Percentiles rank a stretch among this genome's conserved stretches.
Evolutionary conservation across 2,888 invertebrate species (phyloP).

Genomic region (Philaethria dido): DNA sequence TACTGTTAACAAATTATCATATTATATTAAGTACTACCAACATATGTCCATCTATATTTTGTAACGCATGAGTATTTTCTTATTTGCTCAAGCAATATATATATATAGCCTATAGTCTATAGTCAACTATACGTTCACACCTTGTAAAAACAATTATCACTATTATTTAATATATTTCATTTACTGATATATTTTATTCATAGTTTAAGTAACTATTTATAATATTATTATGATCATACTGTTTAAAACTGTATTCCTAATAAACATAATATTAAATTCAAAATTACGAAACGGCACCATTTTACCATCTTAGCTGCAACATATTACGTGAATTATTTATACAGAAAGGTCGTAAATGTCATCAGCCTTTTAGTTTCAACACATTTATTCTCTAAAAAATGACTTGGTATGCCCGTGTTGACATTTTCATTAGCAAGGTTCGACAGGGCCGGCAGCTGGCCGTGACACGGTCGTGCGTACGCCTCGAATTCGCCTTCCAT

Average conservation of each 20-base stretch:
- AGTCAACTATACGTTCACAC: too few species aligned
- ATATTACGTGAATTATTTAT: slow-evolving; percentile 20
- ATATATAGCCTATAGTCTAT: too few species aligned
- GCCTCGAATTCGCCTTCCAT: slow-evolving; percentile 79
- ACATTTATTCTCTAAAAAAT: slow-evolving; percentile 34
- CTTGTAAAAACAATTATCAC: too few species aligned
- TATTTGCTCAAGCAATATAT: too few species aligned
- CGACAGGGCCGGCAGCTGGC: slow-evolving; percentile 57
- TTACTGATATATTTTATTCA: too few species aligned
- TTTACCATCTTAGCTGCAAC: slow-evolving; percentile 6
- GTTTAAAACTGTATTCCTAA: slow-evolving; percentile 1
- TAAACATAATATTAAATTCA: slow-evolving; percentile 5
- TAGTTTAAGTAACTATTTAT: too few species aligned
- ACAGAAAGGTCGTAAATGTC: slow-evolving; percentile 25
- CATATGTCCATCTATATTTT: too few species aligned
- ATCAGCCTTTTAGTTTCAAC: slow-evolving; percentile 35
- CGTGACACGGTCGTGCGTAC: slow-evolving; percentile 79
- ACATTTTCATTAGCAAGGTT: slow-evolving; percentile 73
- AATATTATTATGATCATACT: background rate
- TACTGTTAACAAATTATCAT: too few species aligned
- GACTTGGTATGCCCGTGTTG: slow-evolving; percentile 53
- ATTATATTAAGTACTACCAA: too few species aligned
- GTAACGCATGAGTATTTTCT: too few species aligned
- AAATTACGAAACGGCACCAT: slow-evolving; percentile 2
- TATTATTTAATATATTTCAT: too few species aligned